Evolutionary conservation across 1,140 invertebrate genomes (phyloP).

Genomic region (Zaprionus davidi): DNA sequence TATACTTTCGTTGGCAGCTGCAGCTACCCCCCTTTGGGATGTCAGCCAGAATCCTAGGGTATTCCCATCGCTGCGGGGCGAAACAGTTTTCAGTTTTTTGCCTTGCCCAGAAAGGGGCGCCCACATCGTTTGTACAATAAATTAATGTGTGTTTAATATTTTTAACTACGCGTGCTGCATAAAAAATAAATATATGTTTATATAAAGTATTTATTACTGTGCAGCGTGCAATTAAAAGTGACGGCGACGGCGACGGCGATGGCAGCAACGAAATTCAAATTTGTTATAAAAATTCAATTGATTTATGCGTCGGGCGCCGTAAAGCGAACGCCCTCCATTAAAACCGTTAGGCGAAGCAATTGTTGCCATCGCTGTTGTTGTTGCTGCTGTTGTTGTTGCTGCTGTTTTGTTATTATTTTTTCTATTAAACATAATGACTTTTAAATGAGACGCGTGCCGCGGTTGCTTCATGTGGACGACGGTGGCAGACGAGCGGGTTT

Average conservation of each 20-base stretch:
- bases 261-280: slow-evolving; percentile 51
- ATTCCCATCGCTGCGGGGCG: neutral
- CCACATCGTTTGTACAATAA: slow-evolving; percentile 30
- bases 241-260: neutral
- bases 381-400: slow-evolving; percentile 5
- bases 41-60: neutral
- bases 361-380: slow-evolving; percentile 1
- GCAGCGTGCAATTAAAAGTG: slow-evolving; percentile 62
- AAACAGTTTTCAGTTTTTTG: neutral
- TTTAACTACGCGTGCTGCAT: slow-evolving; percentile 27
- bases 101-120: neutral
- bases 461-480: slow-evolving; percentile 24
- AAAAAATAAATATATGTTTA: slow-evolving; percentile 41
- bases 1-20: neutral
- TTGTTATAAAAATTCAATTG: slow-evolving; percentile 65
- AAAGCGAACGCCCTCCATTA: slow-evolving; percentile 41
- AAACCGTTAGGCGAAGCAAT: slow-evolving; percentile 42
- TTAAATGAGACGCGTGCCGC: slow-evolving; percentile 73
- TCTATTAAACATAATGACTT: slow-evolving; percentile 71
- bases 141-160: slow-evolving; percentile 38
- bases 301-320: slow-evolving; percentile 58
- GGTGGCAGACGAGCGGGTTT: neutral
- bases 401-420: slow-evolving; percentile 19
- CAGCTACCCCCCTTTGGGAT: neutral
- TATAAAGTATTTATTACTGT: slow-evolving; percentile 50